These are phyloP conservation scores for Eucriotettix oculatus DNA, from an alignment of 2,888 invertebrate species.

Conservation along the genomic window DNA sequence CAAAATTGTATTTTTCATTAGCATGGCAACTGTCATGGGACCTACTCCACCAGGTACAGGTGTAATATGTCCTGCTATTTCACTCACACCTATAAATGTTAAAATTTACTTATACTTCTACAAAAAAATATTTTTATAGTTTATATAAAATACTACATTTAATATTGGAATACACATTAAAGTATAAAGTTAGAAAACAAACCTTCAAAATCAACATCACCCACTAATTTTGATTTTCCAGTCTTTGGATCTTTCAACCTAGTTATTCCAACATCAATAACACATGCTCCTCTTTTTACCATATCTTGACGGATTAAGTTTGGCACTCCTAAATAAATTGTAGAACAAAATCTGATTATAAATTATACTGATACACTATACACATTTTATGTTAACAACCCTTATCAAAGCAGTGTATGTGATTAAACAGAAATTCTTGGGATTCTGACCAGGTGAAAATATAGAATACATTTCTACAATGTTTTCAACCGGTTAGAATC, in stretches of 20 bases:
- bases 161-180: not conserved
- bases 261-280: slow-evolving; percentile 81
- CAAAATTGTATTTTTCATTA: slow-evolving; percentile 74
- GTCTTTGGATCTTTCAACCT: slow-evolving; percentile 34
- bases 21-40: slow-evolving; percentile 87
- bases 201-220: slow-evolving; percentile 81
- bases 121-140: not conserved
- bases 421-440: too few relatives aligned
- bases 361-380: too few relatives aligned
- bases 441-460: too few relatives aligned
- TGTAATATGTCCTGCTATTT: slow-evolving; percentile 70
- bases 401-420: too few relatives aligned
- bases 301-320: slow-evolving; percentile 63
- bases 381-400: too few relatives aligned
- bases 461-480: too few relatives aligned
- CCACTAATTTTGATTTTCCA: slow-evolving; percentile 60
- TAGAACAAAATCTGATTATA: too few relatives aligned
- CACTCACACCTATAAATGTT: slow-evolving; percentile 40
- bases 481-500: too few relatives aligned
- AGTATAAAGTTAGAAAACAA: slow-evolving; percentile 3
- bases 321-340: slow-evolving; percentile 44
- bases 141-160: not conserved
- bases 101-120: too few relatives aligned
- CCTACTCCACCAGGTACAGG: slow-evolving; percentile 89
- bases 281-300: slow-evolving; percentile 74